A percentile compares a stretch with the other conserved stretches of the same genome.
phyloP scores from a whole-genome alignment of 2,113 vertebrate species.

The Cheilinus undulatus region DNA sequence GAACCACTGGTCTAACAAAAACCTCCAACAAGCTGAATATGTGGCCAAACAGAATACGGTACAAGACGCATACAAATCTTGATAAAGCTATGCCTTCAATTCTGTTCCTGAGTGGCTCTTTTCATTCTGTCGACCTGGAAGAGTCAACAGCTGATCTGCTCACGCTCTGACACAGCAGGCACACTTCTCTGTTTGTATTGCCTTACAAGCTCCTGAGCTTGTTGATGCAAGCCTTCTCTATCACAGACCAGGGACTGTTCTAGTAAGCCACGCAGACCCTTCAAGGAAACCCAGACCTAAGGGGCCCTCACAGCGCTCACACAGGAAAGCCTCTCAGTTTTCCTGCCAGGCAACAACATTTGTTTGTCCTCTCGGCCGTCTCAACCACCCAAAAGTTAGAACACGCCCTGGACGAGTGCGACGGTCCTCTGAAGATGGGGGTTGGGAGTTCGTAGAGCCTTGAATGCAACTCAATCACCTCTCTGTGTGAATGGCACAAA shows the following conservation, averaged over 20 bases:
- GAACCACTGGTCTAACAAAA: constrained; percentile 33
- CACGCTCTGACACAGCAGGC: constrained; percentile 45
- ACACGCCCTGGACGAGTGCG: constrained; percentile 66
- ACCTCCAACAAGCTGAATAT: constrained; percentile 30
- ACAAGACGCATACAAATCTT: constrained; percentile 28
- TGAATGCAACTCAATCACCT: constrained; percentile 77
- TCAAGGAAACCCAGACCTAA: constrained; percentile 62
- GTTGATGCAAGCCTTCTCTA: constrained; percentile 61
- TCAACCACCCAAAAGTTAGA: constrained; percentile 51
- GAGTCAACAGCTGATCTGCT: constrained; percentile 51
- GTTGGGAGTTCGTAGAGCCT: constrained; percentile 60
- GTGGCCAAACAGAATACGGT: constrained; percentile 18
- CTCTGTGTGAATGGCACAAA: constrained; percentile 78
- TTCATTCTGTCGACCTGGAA: constrained; percentile 21
- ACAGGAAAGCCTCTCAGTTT: constrained; percentile 72
- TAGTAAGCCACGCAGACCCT: constrained; percentile 47
- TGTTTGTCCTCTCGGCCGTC: constrained; percentile 79
- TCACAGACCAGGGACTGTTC: constrained; percentile 75
- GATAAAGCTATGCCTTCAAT: constrained; percentile 24
- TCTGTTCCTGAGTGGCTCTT: constrained; percentile 37
- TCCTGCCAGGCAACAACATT: constrained; percentile 75
- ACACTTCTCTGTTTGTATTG: constrained; percentile 76
- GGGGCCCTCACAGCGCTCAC: constrained; percentile 52
- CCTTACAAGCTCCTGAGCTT: constrained; percentile 55
- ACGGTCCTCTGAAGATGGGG: constrained; percentile 53